A percentile compares a stretch with the other conserved stretches of the same genome.
These are phyloP conservation scores for Lordiphosa mommai DNA, from an alignment of 1,140 invertebrate species.

Conservation along the genomic window DNA sequence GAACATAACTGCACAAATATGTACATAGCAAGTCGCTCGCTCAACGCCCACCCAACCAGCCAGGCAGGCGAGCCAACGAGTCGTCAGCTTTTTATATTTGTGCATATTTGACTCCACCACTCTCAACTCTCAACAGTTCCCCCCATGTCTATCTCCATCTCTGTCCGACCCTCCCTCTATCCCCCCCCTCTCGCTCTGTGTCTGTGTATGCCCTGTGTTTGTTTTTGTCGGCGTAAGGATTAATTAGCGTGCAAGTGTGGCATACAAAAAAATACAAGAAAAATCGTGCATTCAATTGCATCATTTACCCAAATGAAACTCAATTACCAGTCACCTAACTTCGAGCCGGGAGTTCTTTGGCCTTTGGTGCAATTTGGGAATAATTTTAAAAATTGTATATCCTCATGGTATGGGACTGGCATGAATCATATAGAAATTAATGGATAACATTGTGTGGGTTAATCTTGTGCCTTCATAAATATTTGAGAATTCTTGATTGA, in stretches of 20 bases:
- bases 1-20: slow-evolving; percentile 79
- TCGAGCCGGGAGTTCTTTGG: slow-evolving; percentile 35
- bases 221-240: slow-evolving; percentile 69
- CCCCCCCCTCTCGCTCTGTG: not conserved
- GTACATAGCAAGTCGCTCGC: slow-evolving; percentile 73
- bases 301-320: slow-evolving; percentile 58
- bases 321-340: slow-evolving; percentile 47
- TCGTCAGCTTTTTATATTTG: slow-evolving; percentile 75
- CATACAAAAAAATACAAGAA: slow-evolving; percentile 31
- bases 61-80: slow-evolving; percentile 50
- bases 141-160: not conserved
- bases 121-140: not conserved
- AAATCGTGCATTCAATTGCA: slow-evolving; percentile 70
- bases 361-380: slow-evolving; percentile 6
- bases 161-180: slow-evolving; percentile 2
- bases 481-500: no score
- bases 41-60: slow-evolving; percentile 24
- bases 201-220: slow-evolving; percentile 28
- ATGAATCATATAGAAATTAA: no score
- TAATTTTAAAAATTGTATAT: no score
- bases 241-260: slow-evolving; percentile 68
- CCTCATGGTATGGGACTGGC: no score
- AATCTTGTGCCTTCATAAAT: no score
- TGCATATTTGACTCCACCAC: slow-evolving; percentile 65
- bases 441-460: no score